phyloP scores from a whole-genome alignment of 1,140 invertebrate species.

The Drosophila funebris region DNA sequence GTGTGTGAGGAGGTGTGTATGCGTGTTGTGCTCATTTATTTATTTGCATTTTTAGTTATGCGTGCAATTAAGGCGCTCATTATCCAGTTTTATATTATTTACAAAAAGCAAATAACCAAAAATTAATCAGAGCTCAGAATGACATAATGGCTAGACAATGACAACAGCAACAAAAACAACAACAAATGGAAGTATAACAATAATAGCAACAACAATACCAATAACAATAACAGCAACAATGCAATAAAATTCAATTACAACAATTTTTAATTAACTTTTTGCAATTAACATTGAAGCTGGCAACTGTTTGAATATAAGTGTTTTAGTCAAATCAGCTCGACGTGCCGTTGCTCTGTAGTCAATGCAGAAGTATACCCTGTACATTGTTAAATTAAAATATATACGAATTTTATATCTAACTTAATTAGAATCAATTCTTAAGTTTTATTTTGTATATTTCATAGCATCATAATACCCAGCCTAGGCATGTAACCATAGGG shows the following conservation, averaged over 20 bases:
- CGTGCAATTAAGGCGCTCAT: constrained; percentile 7
- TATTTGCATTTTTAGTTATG: no score
- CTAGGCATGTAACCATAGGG: neutral
- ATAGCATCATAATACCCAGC: neutral
- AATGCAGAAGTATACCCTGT: neutral
- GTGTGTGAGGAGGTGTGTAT: neutral
- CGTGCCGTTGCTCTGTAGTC: neutral
- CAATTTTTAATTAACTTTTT: constrained; percentile 72
- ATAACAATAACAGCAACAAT: constrained; percentile 7
- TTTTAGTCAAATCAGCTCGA: neutral
- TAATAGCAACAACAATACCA: constrained; percentile 5
- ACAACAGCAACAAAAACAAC: neutral
- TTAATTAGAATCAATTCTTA: neutral
- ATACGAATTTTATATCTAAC: neutral
- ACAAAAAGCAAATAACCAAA: constrained; percentile 43
- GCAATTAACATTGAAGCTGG: constrained; percentile 51
- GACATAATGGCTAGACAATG: constrained; percentile 44
- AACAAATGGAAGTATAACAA: no score
- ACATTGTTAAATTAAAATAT: neutral
- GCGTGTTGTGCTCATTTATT: neutral
- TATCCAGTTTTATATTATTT: constrained; percentile 52
- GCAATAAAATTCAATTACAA: constrained; percentile 72
- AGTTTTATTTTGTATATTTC: no score
- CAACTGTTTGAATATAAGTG: no score
- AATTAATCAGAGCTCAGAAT: constrained; percentile 35